Base-by-base conservation (phyloP, 2,888 invertebrate genomes). In the Rhagonycha lutea region DNA sequence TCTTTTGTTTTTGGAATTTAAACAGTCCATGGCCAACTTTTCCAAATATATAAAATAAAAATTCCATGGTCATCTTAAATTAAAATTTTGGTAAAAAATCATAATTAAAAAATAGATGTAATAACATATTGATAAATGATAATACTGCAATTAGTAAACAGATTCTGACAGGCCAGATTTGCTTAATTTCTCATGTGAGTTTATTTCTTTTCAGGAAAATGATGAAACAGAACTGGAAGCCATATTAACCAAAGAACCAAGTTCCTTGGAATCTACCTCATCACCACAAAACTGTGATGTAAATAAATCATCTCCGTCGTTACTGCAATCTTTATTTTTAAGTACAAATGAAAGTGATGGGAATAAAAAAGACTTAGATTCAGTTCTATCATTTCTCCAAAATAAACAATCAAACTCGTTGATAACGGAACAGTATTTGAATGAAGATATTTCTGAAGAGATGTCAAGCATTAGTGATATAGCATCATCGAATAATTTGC, bases 331-430 rank as follows among this genome's bases (percentile, higher is more conserved):
- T 4, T 24, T 24, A 23, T 63, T 23, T 11, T 9, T 29, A 60
- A 63, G 69, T 23, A 23, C 14, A 67, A 11, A 28, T 29, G 61
- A 14, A 14, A n/a, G 61, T 47, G 65, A 72, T 12, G 65, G 28
- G 63, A 69, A 47, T 65, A 75, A 76, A 28, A 74, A 72, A 69
- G 68, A 61, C 5, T 63, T 81, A 29, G 18, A 74, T 32, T 74
- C 79, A 10, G 79, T 85, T 14, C 80, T 86, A 61, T 80, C 82
- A 23, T 84, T 81, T 69, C 77, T 86, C 14, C 78, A 82, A 28
- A 81, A 84, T 28, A 85, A 82, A 77, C 84, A 85, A 29, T 80
- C 84, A 77, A 81, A 83, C 62, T 75, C 78, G 3, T 81, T 84
- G 77, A 78, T 84, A 4, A 83, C 83, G 0, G 80, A 83, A 70